Base-by-base conservation (phyloP, 2,113 vertebrate species). In the Balaeniceps rex region DNA sequence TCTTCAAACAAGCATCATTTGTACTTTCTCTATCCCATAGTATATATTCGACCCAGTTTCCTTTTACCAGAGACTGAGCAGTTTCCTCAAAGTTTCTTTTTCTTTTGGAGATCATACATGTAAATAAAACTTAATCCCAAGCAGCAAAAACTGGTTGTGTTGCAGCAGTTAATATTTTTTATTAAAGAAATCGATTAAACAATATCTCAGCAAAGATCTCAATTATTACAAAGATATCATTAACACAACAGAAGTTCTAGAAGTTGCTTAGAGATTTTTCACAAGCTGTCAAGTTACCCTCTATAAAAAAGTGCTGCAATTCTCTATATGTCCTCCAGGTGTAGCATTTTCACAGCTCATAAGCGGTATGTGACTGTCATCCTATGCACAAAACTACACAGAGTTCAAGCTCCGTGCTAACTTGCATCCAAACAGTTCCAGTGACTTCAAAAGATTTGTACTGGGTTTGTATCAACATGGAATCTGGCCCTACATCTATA, bases 301-400 rank as follows among this genome's bases (percentile, higher is more conserved):
- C 34, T 19, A 19, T 34, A 26, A 54, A 80, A 60, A 71, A 79
- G 14, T 19, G 7, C 26, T 94, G 90, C 78, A 90, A 47, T 97
- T 96, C 77, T 86, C 60, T 29, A 0, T n/a, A 7, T 55, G 38
- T 63, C 91, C 93, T 88, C 66, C 88, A 95, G 91, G 84, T 95
- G 94, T 83, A 91, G 90, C 49, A 71, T 96, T 95, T 90, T 71
- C 69, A 92, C 85, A 93, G 69, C n/a, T 66, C 36, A 66, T 68
- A 10, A 60, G 4, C 40, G 83, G 18, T 9, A 12, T 22, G 46
- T 47, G 36, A 40, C 17, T 63, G 24, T 49, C 42, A 47, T 3
- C 11, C 36, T 15, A 14, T 1, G 11, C 19, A 51, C 33, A 61
- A 66, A 91, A 22, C 17, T 33, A 29, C 33, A 2, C 7, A 10